A percentile compares a stretch with the other conserved stretches of the same genome.
Evolutionary conservation across 2,797 vertebrate genomes (phyloP).

Genomic region (Molossus molossus): DNA sequence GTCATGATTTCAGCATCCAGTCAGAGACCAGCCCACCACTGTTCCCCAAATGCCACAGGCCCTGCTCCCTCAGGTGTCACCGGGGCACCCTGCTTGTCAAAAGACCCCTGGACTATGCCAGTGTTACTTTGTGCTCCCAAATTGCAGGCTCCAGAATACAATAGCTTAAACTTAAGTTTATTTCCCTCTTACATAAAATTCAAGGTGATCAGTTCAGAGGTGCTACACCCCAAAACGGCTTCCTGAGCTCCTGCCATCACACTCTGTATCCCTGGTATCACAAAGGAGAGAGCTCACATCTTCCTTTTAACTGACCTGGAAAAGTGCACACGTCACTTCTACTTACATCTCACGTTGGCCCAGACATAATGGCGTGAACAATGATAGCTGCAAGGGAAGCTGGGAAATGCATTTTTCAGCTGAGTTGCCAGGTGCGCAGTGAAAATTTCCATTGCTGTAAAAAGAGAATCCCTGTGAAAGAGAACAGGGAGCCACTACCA

Average conservation of each 20-base stretch:
- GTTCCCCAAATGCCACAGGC: not conserved
- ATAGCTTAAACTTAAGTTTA: not conserved
- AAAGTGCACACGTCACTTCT: not conserved
- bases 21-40: not conserved
- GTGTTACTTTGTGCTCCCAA: too few species aligned
- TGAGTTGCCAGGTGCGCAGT: not conserved
- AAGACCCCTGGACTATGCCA: not conserved
- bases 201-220: not conserved
- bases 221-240: not conserved
- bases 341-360: not conserved
- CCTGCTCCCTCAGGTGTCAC: not conserved
- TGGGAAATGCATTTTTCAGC: not conserved
- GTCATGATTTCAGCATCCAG: not conserved
- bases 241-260: not conserved
- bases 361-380: rapidly evolving
- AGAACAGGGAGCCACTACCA: not conserved
- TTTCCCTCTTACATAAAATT: not conserved
- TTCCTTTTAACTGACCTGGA: not conserved
- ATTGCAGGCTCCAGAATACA: not conserved
- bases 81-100: not conserved
- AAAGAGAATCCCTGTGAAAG: not conserved
- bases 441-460: not conserved
- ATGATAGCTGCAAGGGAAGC: not conserved
- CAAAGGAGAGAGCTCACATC: not conserved
- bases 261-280: not conserved